Base-by-base conservation (phyloP, 2,888 invertebrate genomes). In the Acanthosepion pharaonis region DNA sequence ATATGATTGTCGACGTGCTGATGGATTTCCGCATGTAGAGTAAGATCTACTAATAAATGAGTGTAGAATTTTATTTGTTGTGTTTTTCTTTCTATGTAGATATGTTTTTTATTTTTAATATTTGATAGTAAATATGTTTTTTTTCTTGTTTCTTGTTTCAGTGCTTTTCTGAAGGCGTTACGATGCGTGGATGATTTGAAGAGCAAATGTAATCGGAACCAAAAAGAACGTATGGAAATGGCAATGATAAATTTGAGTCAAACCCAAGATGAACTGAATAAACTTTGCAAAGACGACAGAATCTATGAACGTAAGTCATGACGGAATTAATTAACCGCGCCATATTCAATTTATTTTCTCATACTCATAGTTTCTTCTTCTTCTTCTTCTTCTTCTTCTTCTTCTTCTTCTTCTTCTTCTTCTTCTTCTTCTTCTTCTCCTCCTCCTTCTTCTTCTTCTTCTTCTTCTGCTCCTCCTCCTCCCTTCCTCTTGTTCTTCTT, bases 251-350 rank as follows among this genome's bases (percentile, higher is more conserved):
- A 93, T 48, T 53, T 93, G 5, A 51, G 93, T n/a, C 93, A 93
- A 93, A 93, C 49, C 9, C 93, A 93, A 28, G 53, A 51, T n/a
- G 93, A 93, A 9, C 33, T 93, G 18, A 93, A 93, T n/a, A 93
- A 53, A 93, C 93, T 93, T 6, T 93, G 93, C 18, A 53, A 93
- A 51, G 93, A 93, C 9, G 93, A 93, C 51, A 93, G 93, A 51
- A 49, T 93, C 23, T 93, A 93, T 11, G 93, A 93, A 51, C 49
- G 93, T 93, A 49, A 93, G 93, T 93, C 51, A 25, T 92, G 48
- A 42, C 59, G 20, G 59, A 18, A 59, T 23, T 18, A 42, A 42
- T 42, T 42, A 42, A 42, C 33, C 33, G 42, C 42, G 42, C 42
- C 42, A 42, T 3, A 5, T 49, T 5, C 0, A 4, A 25, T 49